A percentile compares a stretch with the other conserved stretches of the same genome.
phyloP scores from a whole-genome alignment of 2,888 invertebrate species.

The Drosophila buzzatii region DNA sequence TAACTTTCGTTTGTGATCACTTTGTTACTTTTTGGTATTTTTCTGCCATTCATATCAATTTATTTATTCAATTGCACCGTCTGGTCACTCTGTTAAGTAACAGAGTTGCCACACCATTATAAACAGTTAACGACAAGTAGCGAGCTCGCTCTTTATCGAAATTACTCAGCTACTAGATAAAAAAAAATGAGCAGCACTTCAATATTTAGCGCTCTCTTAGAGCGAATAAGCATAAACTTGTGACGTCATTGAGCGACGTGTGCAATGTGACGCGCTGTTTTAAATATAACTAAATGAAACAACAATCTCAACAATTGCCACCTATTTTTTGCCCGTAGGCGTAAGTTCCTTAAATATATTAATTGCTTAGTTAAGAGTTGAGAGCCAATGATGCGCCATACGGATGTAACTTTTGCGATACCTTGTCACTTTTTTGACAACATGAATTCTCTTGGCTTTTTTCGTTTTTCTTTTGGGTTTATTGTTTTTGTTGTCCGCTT shows the following conservation, averaged over 20 bases:
- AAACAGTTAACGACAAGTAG: slow-evolving; percentile 17
- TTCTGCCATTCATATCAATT: neutral
- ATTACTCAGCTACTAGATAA: slow-evolving; percentile 5
- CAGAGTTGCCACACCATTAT: slow-evolving; percentile 37
- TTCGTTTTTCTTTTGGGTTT: slow-evolving; percentile 38
- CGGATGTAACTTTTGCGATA: neutral
- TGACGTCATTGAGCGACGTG: slow-evolving; percentile 21
- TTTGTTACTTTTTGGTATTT: slow-evolving; percentile 1
- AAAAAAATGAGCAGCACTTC: neutral
- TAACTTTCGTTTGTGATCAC: slow-evolving; percentile 5
- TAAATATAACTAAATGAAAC: neutral
- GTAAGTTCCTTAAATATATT: neutral
- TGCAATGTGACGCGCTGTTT: neutral
- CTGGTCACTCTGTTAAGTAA: slow-evolving; percentile 6
- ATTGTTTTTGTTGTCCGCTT: slow-evolving; percentile 55
- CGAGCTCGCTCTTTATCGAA: slow-evolving; percentile 9
- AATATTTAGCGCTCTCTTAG: slow-evolving; percentile 8
- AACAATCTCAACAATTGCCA: neutral
- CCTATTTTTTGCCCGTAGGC: neutral
- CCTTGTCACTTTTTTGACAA: slow-evolving; percentile 23
- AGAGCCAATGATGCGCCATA: neutral
- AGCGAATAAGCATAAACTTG: slow-evolving; percentile 4
- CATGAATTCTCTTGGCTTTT: slow-evolving; percentile 35
- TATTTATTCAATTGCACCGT: slow-evolving; percentile 8
- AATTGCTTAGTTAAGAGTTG: neutral